phyloP scores from a whole-genome alignment of 1,140 invertebrate species.

The Nasonia giraulti region DNA sequence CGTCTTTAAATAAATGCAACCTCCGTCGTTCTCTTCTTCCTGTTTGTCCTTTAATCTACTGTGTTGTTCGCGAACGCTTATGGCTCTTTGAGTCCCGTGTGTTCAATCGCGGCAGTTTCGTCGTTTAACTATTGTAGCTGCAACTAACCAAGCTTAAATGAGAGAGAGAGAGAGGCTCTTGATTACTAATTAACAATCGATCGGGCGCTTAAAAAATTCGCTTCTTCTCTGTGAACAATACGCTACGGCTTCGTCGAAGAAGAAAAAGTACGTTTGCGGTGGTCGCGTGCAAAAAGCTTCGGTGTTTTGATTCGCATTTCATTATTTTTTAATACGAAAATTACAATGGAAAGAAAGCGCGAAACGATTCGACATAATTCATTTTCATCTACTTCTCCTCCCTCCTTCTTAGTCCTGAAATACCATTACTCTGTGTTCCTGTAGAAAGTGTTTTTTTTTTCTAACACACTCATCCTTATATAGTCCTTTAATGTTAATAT shows the following conservation, averaged over 20 bases:
- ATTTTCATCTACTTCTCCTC: not conserved
- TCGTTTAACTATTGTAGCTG: not conserved
- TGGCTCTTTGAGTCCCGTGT: not conserved
- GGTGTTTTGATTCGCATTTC: not conserved
- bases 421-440: conserved; percentile 55
- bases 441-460: conserved; percentile 55
- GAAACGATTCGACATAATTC: not conserved
- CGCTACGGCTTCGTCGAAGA: not conserved
- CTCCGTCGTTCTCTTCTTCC: not conserved
- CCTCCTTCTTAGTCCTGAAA: conserved; percentile 52
- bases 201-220: conserved; percentile 30
- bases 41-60: not conserved
- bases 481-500: conserved; percentile 62
- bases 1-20: conserved; percentile 36
- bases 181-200: conserved; percentile 11
- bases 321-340: conserved; percentile 40
- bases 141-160: conserved; percentile 12
- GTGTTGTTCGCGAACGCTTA: not conserved
- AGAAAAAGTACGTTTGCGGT: not conserved
- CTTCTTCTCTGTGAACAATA: conserved; percentile 24
- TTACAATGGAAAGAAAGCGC: not conserved
- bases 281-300: conserved; percentile 29
- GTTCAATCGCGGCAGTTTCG: not conserved
- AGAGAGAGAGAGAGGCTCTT: not conserved
- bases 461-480: conserved; percentile 65